Conservation (phyloP, 2,113 vertebrate genomes). For the Gavia stellata region DNA sequence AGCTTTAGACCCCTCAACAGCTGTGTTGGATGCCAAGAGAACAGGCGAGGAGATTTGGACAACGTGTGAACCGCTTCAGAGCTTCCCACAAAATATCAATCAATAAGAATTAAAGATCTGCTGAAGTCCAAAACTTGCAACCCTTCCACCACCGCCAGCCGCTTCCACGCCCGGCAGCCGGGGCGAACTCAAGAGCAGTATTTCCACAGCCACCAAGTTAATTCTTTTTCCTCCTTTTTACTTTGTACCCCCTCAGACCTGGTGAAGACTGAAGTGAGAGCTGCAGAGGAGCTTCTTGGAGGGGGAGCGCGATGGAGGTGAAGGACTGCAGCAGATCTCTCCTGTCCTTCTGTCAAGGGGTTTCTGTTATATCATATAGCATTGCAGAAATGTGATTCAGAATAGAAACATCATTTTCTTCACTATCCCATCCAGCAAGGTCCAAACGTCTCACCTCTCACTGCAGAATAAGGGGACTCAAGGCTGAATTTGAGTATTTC, state of each 20-base stretch:
- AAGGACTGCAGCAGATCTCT: not conserved
- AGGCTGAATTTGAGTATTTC: not conserved
- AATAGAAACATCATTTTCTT: not conserved
- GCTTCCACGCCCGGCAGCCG: not conserved
- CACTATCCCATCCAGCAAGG: not conserved
- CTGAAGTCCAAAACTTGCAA: not conserved
- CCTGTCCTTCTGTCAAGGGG: not conserved
- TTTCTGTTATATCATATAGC: not conserved
- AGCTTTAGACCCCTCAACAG: not conserved
- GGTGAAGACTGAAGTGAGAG: not conserved
- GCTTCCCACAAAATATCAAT: not conserved
- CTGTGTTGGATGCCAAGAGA: not conserved
- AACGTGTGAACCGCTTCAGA: not conserved
- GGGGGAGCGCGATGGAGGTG: not conserved
- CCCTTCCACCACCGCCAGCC: not conserved
- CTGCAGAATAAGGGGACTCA: not conserved
- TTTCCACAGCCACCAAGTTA: not conserved
- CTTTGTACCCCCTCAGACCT: not conserved
- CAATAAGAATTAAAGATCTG: not conserved
- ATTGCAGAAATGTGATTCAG: not conserved
- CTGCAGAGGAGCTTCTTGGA: not conserved
- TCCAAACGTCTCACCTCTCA: not conserved
- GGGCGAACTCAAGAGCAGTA: not conserved
- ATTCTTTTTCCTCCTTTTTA: not conserved
- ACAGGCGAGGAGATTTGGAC: not conserved